Evolutionary conservation across 37 sponge, comb jelly and placozoan genomes (phyloP), one percentile per base, ranked within the genome.

Genomic region (Spongilla lacustris): DNA sequence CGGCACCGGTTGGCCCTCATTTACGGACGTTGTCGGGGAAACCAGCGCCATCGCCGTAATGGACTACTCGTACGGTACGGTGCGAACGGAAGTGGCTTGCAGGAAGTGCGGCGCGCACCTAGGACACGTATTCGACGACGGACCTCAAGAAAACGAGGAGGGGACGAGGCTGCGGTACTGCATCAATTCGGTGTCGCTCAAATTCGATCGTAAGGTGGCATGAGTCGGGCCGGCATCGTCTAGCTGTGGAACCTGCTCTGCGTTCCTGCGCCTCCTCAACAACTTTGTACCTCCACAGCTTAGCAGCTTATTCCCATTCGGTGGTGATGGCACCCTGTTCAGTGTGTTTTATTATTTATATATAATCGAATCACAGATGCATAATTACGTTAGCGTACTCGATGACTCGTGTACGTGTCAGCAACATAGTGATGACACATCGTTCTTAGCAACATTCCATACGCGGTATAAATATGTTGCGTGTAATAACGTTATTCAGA

Each of bases 61-160:
- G 70, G 95, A 95, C 69, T 67, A 71, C 14, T 81, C 84, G 21
- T 75, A 73, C 74, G 95, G 95, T 1, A 95, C 92, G 91, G 79
- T 74, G 30, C 68, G 88, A 2, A 69, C 77, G 6, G 88, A 88
- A 36, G 88, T 91, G 70, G 66, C 82, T 13, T 85, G 78, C 82
- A 79, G 80, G 14, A 78, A 90, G 81, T 94, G 94, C 81, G 94
- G 94, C 26, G 91, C 91, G 31, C 94, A 95, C 49, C 81, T 95
- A 33, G 95, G 95, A 29, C 95, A 95, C 49, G 90, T 92, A 48
- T 95, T 95, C 71, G 82, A 86, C 33, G 95, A 95, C 76, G 93
- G 95, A 23, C 95, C 95, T 0, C 66, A 48, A 24, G 86, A 81
- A 27, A 81, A 81, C 67, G 67, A 48, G 17, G 86, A 75, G 31